These are phyloP conservation scores for Orycteropus afer DNA, from an alignment of 2,113 vertebrate species.

Conservation along the genomic window DNA sequence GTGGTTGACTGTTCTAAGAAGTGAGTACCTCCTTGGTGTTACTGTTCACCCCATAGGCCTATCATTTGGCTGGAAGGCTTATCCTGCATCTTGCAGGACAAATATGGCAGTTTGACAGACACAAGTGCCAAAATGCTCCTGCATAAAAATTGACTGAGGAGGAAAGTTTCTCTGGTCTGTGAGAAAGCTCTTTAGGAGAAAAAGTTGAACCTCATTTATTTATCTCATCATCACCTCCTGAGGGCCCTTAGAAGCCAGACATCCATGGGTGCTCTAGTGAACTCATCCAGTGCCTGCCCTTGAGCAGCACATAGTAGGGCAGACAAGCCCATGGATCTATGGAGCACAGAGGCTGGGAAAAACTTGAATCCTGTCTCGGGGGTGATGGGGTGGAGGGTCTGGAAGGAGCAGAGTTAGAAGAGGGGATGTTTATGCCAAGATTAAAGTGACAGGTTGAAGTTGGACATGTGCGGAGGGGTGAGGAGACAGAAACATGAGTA, in stretches of 20 bases:
- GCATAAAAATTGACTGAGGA: neutral
- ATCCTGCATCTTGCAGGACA: neutral
- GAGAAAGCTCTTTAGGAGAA: neutral
- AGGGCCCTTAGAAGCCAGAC: neutral
- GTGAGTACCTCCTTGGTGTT: no score
- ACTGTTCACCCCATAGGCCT: no score
- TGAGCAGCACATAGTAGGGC: no score
- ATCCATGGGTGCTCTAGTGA: fast-evolving
- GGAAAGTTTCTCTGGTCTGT: neutral
- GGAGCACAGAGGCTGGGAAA: neutral
- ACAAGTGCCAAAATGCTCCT: fast-evolving
- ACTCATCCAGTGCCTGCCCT: neutral
- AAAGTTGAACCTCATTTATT: neutral
- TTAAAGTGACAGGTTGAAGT: neutral
- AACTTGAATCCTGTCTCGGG: neutral
- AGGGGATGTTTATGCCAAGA: neutral
- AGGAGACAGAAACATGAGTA: neutral
- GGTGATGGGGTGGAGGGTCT: neutral
- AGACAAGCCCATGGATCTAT: neutral
- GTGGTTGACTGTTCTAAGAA: no score
- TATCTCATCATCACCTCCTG: neutral
- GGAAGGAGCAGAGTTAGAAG: neutral
- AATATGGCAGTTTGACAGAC: neutral
- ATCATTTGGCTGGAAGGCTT: no score
- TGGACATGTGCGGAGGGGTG: neutral